Conservation (phyloP, 2,797 vertebrate genomes). For the Aplochiton taeniatus region DNA sequence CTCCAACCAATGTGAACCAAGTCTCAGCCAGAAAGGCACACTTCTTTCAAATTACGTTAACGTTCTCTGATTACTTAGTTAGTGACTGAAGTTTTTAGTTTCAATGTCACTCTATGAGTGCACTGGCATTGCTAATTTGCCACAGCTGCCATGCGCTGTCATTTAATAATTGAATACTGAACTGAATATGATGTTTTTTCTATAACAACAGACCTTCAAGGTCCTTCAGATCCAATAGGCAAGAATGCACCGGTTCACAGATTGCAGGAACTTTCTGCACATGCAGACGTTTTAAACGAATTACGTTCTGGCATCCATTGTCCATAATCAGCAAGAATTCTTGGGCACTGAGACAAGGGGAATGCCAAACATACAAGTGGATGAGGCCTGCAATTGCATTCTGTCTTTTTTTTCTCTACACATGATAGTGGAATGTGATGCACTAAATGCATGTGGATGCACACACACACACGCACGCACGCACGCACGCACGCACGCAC, state of each 20-base stretch:
- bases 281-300: slow-evolving; percentile 5
- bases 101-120: neutral
- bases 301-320: slow-evolving; percentile 12
- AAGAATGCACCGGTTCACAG: neutral
- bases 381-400: neutral
- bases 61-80: too few relatives aligned
- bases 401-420: neutral
- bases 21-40: too few relatives aligned
- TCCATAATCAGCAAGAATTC: slow-evolving; percentile 14
- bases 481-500: neutral
- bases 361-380: neutral
- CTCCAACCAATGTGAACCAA: too few relatives aligned
- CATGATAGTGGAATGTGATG: neutral
- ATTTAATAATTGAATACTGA: slow-evolving; percentile 6
- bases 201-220: neutral
- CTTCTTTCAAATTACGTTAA: too few relatives aligned
- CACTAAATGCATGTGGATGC: neutral
- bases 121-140: neutral
- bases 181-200: neutral
- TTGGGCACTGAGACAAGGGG: neutral
- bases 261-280: neutral
- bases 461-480: neutral
- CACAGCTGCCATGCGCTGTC: neutral
- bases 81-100: neutral
- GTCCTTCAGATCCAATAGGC: slow-evolving; percentile 5